Evolutionary conservation across 30 jellyfish, hydroid and myxozoan species (phyloP), one percentile per base, ranked within the genome.

Genomic region (Catostylus mosaicus): DNA sequence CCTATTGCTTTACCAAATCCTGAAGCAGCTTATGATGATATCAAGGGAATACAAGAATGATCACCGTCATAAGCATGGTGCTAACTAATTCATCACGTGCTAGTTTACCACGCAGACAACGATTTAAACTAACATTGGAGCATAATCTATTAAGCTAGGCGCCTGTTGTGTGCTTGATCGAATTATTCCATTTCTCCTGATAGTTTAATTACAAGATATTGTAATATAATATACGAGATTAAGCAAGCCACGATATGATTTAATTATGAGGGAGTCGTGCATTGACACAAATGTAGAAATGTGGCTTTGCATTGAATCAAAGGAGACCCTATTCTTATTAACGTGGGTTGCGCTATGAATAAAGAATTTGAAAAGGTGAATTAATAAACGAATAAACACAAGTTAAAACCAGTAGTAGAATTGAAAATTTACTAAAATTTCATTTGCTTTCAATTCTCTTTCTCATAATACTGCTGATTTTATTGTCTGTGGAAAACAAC

Each of bases 91-190:
- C 23, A 38, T 65, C 81, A 45, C 56, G 48, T 82, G 92, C 47
- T 67, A 36, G 73, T 69, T 24, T 68, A 23, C 20, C 38, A 68
- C 22, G 24, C 59, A 32, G 40, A 35, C 85, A 59, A 79, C 80
- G 92, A 36, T 68, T 33, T 40, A 43, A 23, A 57, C 86, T 64
- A 82, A 45, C 85, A 57, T 26, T 30, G 72, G 27, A 51, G 63
- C 33, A 73, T 69, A 82, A 82, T 82, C 92, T 82, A 70, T 74
- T 32, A 60, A 50, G 29, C 82, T 6, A 33, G 92, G 92, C 92
- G 92, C 92, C 92, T 38, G 86, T 47, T 82, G 86, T 67, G 92
- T 38, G 36, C 10, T 31, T 60, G 84, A 82, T 82, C 84, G 19
- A 69, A 82, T 82, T 82, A 82, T 27, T 50, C 78, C 72, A 70